Conservation (phyloP, 1,140 invertebrate species). For the Drosophila guanche region DNA sequence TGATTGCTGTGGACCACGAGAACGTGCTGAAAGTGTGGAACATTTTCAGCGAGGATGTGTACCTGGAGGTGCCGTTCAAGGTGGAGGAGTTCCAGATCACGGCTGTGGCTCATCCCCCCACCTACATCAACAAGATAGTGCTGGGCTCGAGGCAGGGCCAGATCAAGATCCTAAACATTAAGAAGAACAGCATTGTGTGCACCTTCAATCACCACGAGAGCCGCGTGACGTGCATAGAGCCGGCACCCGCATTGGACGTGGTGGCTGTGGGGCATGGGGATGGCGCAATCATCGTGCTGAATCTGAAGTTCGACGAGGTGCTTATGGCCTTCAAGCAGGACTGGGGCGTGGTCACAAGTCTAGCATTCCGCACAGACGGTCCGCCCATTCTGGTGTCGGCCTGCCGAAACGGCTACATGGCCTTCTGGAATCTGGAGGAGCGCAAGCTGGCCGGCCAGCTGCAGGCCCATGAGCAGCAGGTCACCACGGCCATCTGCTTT, state of each 20-base stretch:
- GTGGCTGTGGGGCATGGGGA: slow-evolving; percentile 92
- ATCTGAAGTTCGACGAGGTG: slow-evolving; percentile 93
- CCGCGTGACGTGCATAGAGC: slow-evolving; percentile 89
- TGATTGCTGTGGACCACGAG: slow-evolving; percentile 93
- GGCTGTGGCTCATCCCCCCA: slow-evolving; percentile 92
- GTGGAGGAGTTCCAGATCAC: slow-evolving; percentile 90
- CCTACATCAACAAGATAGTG: slow-evolving; percentile 98
- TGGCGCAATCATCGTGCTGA: slow-evolving; percentile 94
- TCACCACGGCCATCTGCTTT: slow-evolving; percentile 92
- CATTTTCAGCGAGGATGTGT: slow-evolving; percentile 89
- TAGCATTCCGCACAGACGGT: slow-evolving; percentile 95
- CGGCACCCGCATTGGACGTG: slow-evolving; percentile 95
- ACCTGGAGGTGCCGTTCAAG: slow-evolving; percentile 89
- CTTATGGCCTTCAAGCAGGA: slow-evolving; percentile 95
- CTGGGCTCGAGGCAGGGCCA: slow-evolving; percentile 94
- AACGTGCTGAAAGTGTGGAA: slow-evolving; percentile 94
- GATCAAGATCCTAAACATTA: slow-evolving; percentile 96
- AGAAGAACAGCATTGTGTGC: slow-evolving; percentile 90
- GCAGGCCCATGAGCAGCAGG: slow-evolving; percentile 88
- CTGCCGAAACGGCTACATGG: slow-evolving; percentile 91
- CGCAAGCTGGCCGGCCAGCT: slow-evolving; percentile 86
- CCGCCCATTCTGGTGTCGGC: slow-evolving; percentile 94
- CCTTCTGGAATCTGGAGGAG: slow-evolving; percentile 97
- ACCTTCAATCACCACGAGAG: slow-evolving; percentile 91
- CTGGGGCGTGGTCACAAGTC: slow-evolving; percentile 93